Conservation (phyloP, 2,797 vertebrate genomes). For the Mormyrops attenuatus region DNA sequence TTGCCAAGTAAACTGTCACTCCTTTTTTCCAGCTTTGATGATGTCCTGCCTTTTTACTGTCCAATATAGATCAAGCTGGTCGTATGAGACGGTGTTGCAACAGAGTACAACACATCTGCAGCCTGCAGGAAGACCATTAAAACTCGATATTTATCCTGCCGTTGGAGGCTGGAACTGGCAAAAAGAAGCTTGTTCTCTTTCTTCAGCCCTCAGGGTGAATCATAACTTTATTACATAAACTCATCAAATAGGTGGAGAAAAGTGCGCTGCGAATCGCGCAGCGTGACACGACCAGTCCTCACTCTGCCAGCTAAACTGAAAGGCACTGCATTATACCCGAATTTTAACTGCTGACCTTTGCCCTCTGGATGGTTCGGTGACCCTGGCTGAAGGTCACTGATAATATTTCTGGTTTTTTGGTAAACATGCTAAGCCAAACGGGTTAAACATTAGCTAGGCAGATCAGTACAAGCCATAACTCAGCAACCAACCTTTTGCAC, state of each 20-base stretch:
- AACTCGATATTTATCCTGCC: not conserved
- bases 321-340: slow-evolving; percentile 22
- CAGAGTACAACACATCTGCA: not conserved
- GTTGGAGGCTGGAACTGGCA: not conserved
- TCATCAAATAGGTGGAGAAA: not conserved
- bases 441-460: slow-evolving; percentile 29
- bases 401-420: slow-evolving; percentile 38
- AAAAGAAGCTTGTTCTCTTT: not conserved
- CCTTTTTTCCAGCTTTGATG: not conserved
- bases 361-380: slow-evolving; percentile 45
- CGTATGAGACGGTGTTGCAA: not conserved
- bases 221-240: not conserved
- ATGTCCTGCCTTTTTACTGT: not conserved
- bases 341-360: slow-evolving; percentile 51
- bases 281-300: not conserved
- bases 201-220: not conserved
- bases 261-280: not conserved
- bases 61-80: not conserved
- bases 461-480: slow-evolving; percentile 26
- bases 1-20: not conserved
- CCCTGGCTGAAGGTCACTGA: slow-evolving; percentile 48
- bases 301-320: not conserved
- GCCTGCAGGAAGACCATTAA: slow-evolving; percentile 3
- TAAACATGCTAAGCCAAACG: slow-evolving; percentile 23
- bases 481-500: not conserved